Conservation (phyloP, 2,888 invertebrate genomes). For the Alloscopus bannaensis region DNA sequence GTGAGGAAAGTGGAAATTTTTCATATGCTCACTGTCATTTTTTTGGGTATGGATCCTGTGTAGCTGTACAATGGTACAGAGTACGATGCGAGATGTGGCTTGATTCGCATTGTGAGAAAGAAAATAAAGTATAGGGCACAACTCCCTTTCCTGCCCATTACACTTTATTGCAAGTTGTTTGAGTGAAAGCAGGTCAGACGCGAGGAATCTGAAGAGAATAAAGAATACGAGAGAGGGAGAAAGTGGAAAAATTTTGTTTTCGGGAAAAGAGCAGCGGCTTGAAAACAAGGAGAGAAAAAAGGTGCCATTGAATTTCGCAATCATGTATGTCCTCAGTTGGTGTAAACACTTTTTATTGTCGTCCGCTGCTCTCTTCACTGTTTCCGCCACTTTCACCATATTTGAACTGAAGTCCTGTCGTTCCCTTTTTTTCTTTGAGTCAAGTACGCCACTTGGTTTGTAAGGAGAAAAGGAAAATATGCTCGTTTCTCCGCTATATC, state of each 20-base stretch:
- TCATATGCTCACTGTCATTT: no score
- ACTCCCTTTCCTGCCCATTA: conserved; percentile 32
- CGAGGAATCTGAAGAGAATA: no score
- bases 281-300: not conserved
- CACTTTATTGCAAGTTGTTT: conserved; percentile 16
- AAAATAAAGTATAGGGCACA: conserved; percentile 16
- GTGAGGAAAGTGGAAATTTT: conserved; percentile 11
- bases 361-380: not conserved
- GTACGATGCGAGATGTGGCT: not conserved
- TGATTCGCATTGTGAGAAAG: conserved; percentile 1
- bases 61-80: not conserved
- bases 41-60: no score
- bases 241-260: no score
- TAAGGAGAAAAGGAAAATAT: no score
- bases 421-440: not conserved
- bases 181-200: conserved; percentile 21
- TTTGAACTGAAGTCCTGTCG: no score
- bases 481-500: no score
- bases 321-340: not conserved
- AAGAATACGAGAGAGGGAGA: no score
- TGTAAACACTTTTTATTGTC: conserved; percentile 9
- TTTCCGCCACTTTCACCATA: conserved; percentile 11
- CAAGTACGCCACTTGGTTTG: not conserved
- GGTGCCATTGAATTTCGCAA: conserved; percentile 30
- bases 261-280: not conserved